phyloP scores from a whole-genome alignment of 2,797 vertebrate species.

The Acanthiza pusilla region DNA sequence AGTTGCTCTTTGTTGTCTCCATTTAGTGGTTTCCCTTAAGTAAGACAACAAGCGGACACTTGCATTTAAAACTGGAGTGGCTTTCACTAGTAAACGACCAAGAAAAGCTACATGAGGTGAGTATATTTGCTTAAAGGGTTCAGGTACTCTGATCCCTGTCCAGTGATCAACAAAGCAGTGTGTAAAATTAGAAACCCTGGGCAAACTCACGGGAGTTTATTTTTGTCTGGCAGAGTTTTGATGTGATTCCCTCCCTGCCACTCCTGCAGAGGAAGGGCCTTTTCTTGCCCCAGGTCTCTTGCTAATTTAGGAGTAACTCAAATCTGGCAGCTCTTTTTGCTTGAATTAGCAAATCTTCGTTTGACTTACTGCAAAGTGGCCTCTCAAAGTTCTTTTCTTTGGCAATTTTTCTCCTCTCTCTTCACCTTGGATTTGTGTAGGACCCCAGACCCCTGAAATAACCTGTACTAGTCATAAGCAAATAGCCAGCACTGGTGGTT shows the following conservation, averaged over 20 bases:
- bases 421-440: background rate
- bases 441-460: background rate
- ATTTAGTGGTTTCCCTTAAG: conserved; percentile 88
- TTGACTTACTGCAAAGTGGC: background rate
- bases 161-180: background rate
- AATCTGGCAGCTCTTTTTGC: background rate
- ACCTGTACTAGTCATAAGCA: background rate
- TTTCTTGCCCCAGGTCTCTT: background rate
- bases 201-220: background rate
- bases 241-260: background rate
- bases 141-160: background rate
- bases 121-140: background rate
- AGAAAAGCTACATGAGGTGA: conserved; percentile 80
- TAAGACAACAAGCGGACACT: conserved; percentile 74
- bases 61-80: conserved; percentile 91
- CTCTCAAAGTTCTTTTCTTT: background rate
- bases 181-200: background rate
- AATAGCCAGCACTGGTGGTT: background rate
- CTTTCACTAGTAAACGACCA: conserved; percentile 79
- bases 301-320: background rate
- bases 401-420: background rate
- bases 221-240: background rate
- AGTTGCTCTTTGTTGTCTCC: background rate
- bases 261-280: background rate
- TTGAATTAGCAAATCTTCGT: background rate